Evolutionary conservation across 2,888 invertebrate species (phyloP).

Genomic region (Pollenia amentaria): DNA sequence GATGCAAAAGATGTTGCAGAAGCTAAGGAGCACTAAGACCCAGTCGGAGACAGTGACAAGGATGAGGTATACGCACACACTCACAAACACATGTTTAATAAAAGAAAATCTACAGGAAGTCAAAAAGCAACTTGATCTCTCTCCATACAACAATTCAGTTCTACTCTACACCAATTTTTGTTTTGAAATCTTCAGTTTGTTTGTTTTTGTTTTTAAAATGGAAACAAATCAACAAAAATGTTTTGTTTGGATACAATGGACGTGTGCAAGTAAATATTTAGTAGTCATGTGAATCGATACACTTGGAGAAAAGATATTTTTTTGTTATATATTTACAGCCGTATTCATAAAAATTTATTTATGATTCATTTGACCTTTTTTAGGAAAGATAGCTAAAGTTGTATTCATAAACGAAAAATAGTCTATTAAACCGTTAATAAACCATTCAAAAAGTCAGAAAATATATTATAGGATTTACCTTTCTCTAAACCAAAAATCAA

Average conservation of each 20-base stretch:
- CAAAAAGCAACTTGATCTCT: conserved; percentile 72
- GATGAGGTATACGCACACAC: not conserved
- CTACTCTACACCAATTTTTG: conserved; percentile 36
- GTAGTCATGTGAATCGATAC: not conserved
- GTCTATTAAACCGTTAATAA: too few species aligned
- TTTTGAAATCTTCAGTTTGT: conserved; percentile 1
- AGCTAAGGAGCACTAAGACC: conserved; percentile 1
- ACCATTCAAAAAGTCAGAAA: too few species aligned
- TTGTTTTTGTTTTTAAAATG: conserved; percentile 24
- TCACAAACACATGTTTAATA: conserved; percentile 43
- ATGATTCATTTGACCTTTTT: too few species aligned
- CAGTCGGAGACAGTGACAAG: not conserved
- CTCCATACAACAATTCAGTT: conserved; percentile 41
- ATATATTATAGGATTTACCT: too few species aligned
- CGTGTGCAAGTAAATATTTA: conserved; percentile 13
- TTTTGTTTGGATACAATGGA: conserved; percentile 56
- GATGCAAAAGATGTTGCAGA: conserved; percentile 16
- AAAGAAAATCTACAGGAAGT: conserved; percentile 71
- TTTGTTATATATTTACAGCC: not conserved
- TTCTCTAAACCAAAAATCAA: too few species aligned
- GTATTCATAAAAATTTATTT: too few species aligned
- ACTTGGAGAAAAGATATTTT: conserved; percentile 7
- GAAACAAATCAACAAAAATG: conserved; percentile 36
- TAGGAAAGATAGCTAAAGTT: too few species aligned
- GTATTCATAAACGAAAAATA: too few species aligned